A percentile compares a stretch with the other conserved stretches of the same genome.
Evolutionary conservation across 2,888 invertebrate species (phyloP).

Genomic region (Adela reaumurella): DNA sequence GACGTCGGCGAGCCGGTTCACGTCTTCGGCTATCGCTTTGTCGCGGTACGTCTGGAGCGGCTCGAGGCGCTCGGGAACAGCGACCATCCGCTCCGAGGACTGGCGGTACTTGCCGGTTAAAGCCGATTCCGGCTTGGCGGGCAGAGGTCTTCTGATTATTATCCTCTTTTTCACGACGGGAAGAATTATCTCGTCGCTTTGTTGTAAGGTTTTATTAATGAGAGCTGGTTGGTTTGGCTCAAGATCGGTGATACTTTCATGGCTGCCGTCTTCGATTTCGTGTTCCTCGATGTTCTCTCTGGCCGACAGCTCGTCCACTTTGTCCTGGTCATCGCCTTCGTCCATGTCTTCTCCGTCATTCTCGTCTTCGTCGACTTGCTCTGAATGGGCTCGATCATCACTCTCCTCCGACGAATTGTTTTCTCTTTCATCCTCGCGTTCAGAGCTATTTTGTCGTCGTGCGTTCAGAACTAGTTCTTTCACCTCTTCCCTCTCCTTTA

Average conservation of each 20-base stretch:
- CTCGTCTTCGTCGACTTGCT: conserved; percentile 11
- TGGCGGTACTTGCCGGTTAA: neutral
- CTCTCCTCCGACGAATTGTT: neutral
- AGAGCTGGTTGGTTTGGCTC: too few relatives aligned
- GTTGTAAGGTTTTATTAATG: too few relatives aligned
- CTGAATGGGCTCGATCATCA: conserved; percentile 6
- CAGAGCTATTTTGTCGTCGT: neutral
- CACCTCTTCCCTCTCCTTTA: conserved; percentile 11
- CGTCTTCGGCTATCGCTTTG: conserved; percentile 36
- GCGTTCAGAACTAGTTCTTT: neutral
- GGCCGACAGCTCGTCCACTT: too few relatives aligned
- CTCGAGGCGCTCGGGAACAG: neutral
- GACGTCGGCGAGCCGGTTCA: conserved; percentile 37
- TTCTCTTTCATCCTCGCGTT: conserved; percentile 4
- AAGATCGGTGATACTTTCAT: too few relatives aligned
- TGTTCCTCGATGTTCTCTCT: too few relatives aligned
- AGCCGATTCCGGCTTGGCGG: too few relatives aligned
- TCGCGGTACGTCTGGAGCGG: conserved; percentile 27
- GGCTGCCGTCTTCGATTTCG: too few relatives aligned
- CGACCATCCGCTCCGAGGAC: neutral
- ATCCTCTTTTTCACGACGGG: too few relatives aligned
- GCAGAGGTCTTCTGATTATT: too few relatives aligned
- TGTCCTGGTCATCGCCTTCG: too few relatives aligned
- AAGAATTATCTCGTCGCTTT: too few relatives aligned
- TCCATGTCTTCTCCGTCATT: conserved; percentile 5